Conservation (phyloP, 1,140 invertebrate species). For the Drosophila athabasca region DNA sequence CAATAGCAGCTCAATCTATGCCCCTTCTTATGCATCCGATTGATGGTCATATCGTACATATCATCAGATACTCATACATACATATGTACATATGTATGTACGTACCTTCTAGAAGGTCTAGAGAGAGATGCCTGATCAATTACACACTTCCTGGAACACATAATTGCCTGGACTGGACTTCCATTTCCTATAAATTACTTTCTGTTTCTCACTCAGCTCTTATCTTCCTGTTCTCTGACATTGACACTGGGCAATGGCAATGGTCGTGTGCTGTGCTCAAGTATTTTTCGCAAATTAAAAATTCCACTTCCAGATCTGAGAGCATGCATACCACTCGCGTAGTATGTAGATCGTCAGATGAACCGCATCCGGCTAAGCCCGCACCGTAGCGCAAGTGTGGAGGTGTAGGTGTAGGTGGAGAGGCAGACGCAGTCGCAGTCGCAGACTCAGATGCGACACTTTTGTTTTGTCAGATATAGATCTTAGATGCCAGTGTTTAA, state of each 20-base stretch:
- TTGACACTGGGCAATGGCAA: constrained; percentile 60
- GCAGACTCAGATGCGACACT: constrained; percentile 19
- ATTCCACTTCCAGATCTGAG: constrained; percentile 61
- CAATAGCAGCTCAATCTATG: constrained; percentile 45
- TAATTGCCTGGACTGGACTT: constrained; percentile 43
- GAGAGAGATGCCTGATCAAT: constrained; percentile 32
- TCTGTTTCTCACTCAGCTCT: background rate
- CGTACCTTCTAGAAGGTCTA: too few species aligned
- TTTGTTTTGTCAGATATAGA: constrained; percentile 19
- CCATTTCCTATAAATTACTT: constrained; percentile 59
- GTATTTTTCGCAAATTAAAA: constrained; percentile 68
- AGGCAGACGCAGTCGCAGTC: too few species aligned
- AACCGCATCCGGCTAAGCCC: constrained; percentile 71
- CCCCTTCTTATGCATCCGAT: constrained; percentile 38
- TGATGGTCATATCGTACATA: constrained; percentile 21
- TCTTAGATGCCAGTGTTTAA: constrained; percentile 18
- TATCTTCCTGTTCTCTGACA: constrained; percentile 1
- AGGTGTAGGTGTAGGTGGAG: constrained; percentile 5
- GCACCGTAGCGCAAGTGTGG: constrained; percentile 9
- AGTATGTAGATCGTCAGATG: constrained; percentile 57
- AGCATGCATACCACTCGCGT: background rate
- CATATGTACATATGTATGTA: constrained; percentile 8
- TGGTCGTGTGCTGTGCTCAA: constrained; percentile 10
- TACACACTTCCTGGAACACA: constrained; percentile 47
- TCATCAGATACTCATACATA: constrained; percentile 38